These are phyloP conservation scores for Alcis repandata DNA, from an alignment of 2,888 invertebrate genomes.

Conservation along the genomic window DNA sequence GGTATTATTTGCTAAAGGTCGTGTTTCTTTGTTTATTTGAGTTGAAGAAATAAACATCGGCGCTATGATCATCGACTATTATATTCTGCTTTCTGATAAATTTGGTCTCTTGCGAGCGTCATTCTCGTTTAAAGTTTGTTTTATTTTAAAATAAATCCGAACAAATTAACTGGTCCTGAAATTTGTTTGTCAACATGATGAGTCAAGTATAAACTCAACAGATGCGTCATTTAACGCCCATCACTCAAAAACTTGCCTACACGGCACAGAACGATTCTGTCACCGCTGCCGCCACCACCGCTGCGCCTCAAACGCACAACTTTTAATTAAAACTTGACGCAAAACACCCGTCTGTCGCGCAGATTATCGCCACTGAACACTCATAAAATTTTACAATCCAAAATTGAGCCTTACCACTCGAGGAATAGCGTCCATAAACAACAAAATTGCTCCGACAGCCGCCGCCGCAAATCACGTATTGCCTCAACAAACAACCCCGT, in stretches of 20 bases:
- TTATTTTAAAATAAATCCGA: too few relatives aligned
- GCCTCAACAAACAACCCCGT: conserved; percentile 76
- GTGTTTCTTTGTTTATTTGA: background rate
- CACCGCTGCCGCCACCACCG: conserved; percentile 4
- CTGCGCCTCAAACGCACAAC: conserved; percentile 51
- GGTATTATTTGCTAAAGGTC: conserved; percentile 1
- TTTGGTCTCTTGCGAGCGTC: too few relatives aligned
- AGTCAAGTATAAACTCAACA: conserved; percentile 18
- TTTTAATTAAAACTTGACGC: conserved; percentile 77
- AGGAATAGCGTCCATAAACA: conserved; percentile 53
- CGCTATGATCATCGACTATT: background rate
- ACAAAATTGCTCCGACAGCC: conserved; percentile 67
- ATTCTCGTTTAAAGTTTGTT: too few relatives aligned
- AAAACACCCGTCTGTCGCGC: conserved; percentile 47
- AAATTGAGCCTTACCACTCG: conserved; percentile 56
- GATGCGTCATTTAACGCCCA: conserved; percentile 30
- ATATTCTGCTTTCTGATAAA: background rate
- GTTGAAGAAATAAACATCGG: background rate
- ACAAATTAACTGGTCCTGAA: background rate
- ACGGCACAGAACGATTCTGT: conserved; percentile 10
- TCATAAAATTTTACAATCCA: conserved; percentile 53
- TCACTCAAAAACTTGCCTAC: conserved; percentile 23
- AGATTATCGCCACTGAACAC: conserved; percentile 48
- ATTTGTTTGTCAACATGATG: background rate
- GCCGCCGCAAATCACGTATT: conserved; percentile 81